Evolutionary conservation across 2,888 invertebrate genomes (phyloP), one percentile per base, ranked within the genome.

Genomic region (Germaria angustata): DNA sequence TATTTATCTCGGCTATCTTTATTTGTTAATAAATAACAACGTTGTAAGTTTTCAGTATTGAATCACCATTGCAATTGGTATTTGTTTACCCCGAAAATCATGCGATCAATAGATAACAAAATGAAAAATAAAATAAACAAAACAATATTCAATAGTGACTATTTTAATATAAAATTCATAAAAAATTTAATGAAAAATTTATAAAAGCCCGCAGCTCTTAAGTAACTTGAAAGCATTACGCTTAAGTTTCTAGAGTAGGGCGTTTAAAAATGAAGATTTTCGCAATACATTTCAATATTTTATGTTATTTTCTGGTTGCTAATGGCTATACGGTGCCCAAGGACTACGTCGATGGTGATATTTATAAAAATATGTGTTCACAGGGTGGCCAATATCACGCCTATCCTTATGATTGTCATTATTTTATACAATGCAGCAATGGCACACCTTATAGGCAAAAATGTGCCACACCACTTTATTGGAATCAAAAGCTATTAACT

Each of bases 341-440:
- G 8, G 32, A 7, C 34, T 13, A n/a, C 36, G 9, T 7, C 4
- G 28, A 2, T n/a, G n/a, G 13, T 7, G 28, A 8, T 20, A 15
- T 13, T 49, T 24, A 39, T 36, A 9, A 28, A n/a, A 51, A 49
- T 15, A 9, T 77, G 5, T 77, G 76, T 17, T 2, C 28, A 3
- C 46, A 39, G n/a, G 85, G 86, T 49, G 53, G 63, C 22, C 66
- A 78, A 9, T 84, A 85, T 59, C 15, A 76, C 15, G 68, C 80
- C 7, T 76, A 86, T 71, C 75, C 81, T 2, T 68, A 36, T 0
- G 86, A 86, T 75, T 86, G 86, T 15, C 77, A 72, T 3, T 76
- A 71, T 59, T 84, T 61, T 68, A 36, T 84, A 44, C 81, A 81
- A 41, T 84, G 84, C 46, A 53, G 61, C 13, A 81, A 84, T 44